Evolutionary conservation across 1,140 invertebrate genomes (phyloP), one percentile per base, ranked within the genome.

Genomic region (Harpegnathos saltator): DNA sequence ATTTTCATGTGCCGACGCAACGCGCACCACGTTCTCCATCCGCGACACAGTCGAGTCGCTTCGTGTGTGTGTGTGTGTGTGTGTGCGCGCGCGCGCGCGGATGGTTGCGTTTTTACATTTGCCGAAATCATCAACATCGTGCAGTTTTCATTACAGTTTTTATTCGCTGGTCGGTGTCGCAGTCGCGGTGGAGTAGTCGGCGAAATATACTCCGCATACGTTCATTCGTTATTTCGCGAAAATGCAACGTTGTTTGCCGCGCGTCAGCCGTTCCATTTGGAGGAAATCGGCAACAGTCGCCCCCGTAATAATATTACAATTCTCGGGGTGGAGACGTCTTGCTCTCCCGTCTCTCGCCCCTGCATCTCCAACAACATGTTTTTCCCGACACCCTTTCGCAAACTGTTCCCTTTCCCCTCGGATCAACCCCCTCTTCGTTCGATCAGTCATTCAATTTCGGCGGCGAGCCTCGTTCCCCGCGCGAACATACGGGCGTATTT

Each of bases 401-500:
- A 82, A 84, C 82, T 82, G 82, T 62, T 65, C 84, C 68, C 59
- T 44, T 73, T 22, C 33, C 22, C 9, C 0, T 22, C 52, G 75
- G 75, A 58, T 80, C 52, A 58, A 26, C n/a, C 22, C 50, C 48
- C 59, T 14, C 54, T 71, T 58, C 78, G 52, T 69, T 74, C 74
- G 50, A 71, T 85, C 81, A 75, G 85, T 89, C 84, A 84, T 88
- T 63, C 69, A 59, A 89, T 89, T 88, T 86, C 78, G 22, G 24
- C 54, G 48, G 77, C 82, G 68, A 85, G n/a, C n/a, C n/a, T n/a
- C n/a, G n/a, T 65, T 91, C 24, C 19, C 33, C 12, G 29, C 84
- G 66, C 80, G 83, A 90, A 86, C 92, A 94, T 94, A 94, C 93
- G 94, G 94, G 93, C 85, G 88, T 94, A 94, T 94, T 94, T 94